Conservation (phyloP, 2,797 vertebrate genomes). For the Myripristis murdjan region DNA sequence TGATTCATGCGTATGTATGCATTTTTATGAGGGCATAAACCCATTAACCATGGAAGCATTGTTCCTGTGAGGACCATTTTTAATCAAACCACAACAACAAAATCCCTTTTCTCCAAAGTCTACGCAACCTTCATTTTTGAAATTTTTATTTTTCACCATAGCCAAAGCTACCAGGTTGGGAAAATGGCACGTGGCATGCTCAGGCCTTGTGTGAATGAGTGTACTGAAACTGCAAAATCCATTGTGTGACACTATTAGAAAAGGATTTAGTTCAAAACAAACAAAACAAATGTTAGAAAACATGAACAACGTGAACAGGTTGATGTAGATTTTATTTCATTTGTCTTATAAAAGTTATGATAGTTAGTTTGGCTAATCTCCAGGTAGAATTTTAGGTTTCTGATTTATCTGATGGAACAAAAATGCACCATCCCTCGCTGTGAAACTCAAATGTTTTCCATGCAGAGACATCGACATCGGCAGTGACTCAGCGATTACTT, state of each 20-base stretch:
- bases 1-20: slow-evolving; percentile 56
- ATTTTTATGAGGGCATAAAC: slow-evolving; percentile 61
- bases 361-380: too few species aligned
- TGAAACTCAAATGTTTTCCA: too few species aligned
- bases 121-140: slow-evolving; percentile 24
- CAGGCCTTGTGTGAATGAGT: slow-evolving; percentile 35
- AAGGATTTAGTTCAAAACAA: slow-evolving; percentile 20
- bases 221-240: slow-evolving; percentile 31
- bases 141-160: not conserved
- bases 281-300: too few species aligned
- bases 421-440: too few species aligned
- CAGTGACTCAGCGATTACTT: too few species aligned
- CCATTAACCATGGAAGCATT: slow-evolving; percentile 41
- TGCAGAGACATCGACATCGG: too few species aligned
- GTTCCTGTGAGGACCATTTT: slow-evolving; percentile 34
- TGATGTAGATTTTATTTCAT: too few species aligned
- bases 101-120: slow-evolving; percentile 38
- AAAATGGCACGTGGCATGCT: slow-evolving; percentile 41
- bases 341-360: too few species aligned
- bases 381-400: too few species aligned
- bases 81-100: slow-evolving; percentile 37
- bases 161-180: slow-evolving; percentile 23
- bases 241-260: not conserved
- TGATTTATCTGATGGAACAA: too few species aligned
- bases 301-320: too few species aligned